Conservation (phyloP, 2,797 vertebrate genomes). For the Gymnoscopelus microlampas region DNA sequence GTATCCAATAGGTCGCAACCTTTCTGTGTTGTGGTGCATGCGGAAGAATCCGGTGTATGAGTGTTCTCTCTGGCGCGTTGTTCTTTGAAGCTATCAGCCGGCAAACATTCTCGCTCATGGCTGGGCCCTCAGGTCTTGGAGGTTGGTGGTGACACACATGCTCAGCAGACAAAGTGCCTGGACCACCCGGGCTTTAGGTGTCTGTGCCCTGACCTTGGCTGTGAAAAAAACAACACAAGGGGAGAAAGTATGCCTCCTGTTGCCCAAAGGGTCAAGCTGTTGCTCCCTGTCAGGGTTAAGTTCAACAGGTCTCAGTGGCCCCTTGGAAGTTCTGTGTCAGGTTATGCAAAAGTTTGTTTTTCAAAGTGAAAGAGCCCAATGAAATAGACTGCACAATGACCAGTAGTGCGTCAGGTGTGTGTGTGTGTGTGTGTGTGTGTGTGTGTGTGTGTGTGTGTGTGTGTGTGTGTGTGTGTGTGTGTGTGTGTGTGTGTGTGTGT, state of each 20-base stretch:
- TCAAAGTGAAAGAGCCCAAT: conserved; percentile 41
- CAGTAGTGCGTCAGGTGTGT: conserved; percentile 35
- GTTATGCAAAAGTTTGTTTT: conserved; percentile 53
- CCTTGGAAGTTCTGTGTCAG: conserved; percentile 14
- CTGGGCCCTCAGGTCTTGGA: conserved; percentile 56
- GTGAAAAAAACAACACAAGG: conserved; percentile 75
- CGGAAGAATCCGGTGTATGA: conserved; percentile 69
- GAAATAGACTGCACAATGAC: conserved; percentile 23
- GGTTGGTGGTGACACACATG: conserved; percentile 78
- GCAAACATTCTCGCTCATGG: conserved; percentile 65
- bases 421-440: conserved; percentile 16
- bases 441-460: conserved; percentile 17
- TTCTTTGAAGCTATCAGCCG: conserved; percentile 79
- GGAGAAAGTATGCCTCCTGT: conserved; percentile 67
- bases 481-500: conserved; percentile 12
- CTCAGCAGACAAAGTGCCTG: conserved; percentile 73
- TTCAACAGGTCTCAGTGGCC: conserved; percentile 54
- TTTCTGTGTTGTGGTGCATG: conserved; percentile 45
- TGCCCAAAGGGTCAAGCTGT: conserved; percentile 59
- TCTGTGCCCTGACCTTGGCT: conserved; percentile 76
- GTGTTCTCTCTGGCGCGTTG: conserved; percentile 61
- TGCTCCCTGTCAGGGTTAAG: conserved; percentile 60
- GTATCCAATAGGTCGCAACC: conserved; percentile 46
- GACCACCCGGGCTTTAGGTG: conserved; percentile 76
- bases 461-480: conserved; percentile 8